phyloP scores from a whole-genome alignment of 2,888 invertebrate genomes.

The Gymnoscelis rufifasciata region DNA sequence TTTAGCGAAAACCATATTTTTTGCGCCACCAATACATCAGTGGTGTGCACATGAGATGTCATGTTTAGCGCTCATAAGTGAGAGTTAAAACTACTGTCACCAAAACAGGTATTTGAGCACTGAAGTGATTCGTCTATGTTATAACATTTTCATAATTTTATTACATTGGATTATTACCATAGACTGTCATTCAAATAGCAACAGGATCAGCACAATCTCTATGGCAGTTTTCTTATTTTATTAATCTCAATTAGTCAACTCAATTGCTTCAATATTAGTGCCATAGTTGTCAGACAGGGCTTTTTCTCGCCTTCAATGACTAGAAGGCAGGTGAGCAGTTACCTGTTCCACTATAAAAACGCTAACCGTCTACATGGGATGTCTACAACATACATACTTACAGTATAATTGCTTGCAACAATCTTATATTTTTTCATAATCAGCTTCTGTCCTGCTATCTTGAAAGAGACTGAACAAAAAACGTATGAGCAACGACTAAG shows the following conservation, averaged over 20 bases:
- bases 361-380: no score
- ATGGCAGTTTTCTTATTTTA: not conserved
- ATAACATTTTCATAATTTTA: constrained; percentile 43
- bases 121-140: constrained; percentile 52
- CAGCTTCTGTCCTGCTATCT: no score
- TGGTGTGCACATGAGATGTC: constrained; percentile 62
- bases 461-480: no score
- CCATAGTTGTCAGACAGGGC: constrained; percentile 10
- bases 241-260: not conserved
- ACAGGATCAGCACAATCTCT: not conserved
- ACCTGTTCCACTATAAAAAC: no score
- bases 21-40: constrained; percentile 70
- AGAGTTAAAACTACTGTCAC: constrained; percentile 73
- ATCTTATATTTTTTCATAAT: no score
- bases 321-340: constrained; percentile 18
- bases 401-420: no score
- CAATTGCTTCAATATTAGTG: not conserved
- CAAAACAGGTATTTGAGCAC: constrained; percentile 71
- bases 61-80: constrained; percentile 70
- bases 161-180: constrained; percentile 41
- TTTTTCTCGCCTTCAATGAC: constrained; percentile 14
- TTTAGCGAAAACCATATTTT: constrained; percentile 71
- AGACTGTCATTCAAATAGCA: not conserved
- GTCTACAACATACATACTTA: no score
- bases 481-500: no score